phyloP scores from a whole-genome alignment of 2,113 vertebrate genomes.

The Pterophyllum scalare region DNA sequence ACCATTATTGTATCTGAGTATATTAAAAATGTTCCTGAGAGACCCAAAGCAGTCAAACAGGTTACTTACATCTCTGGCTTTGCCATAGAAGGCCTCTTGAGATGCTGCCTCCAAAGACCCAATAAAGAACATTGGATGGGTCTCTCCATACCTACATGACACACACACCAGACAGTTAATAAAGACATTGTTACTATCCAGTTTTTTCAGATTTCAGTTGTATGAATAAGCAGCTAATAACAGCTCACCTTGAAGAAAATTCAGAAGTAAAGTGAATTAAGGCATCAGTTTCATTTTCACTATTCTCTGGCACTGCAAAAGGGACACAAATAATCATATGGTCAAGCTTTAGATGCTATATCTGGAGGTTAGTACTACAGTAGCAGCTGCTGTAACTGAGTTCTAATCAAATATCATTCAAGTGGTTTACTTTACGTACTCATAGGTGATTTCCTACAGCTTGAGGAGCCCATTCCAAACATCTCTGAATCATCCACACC shows the following conservation, averaged over 20 bases:
- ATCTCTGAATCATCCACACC: constrained; percentile 98
- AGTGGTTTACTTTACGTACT: constrained; percentile 82
- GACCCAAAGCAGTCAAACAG: background rate
- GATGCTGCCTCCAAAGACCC: constrained; percentile 98
- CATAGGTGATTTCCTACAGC: constrained; percentile 95
- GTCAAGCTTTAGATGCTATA: background rate
- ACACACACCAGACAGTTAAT: constrained; percentile 19
- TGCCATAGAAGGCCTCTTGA: constrained; percentile 99
- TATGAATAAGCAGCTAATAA: background rate
- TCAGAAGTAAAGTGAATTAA: constrained; percentile 99
- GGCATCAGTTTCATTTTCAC: constrained; percentile 98
- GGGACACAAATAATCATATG: background rate
- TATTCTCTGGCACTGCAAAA: constrained; percentile 94
- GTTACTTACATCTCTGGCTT: constrained; percentile 98
- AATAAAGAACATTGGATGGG: constrained; percentile 99
- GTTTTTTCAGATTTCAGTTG: background rate
- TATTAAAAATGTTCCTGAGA: constrained; percentile 5
- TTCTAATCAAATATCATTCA: background rate
- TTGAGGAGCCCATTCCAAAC: constrained; percentile 92
- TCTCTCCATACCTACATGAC: constrained; percentile 92
- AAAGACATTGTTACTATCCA: background rate
- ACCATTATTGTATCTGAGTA: background rate
- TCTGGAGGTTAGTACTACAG: background rate
- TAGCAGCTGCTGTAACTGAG: background rate
- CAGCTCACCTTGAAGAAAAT: constrained; percentile 95